Evolutionary conservation across 2,113 vertebrate genomes (phyloP).

Genomic region (Mugil cephalus): DNA sequence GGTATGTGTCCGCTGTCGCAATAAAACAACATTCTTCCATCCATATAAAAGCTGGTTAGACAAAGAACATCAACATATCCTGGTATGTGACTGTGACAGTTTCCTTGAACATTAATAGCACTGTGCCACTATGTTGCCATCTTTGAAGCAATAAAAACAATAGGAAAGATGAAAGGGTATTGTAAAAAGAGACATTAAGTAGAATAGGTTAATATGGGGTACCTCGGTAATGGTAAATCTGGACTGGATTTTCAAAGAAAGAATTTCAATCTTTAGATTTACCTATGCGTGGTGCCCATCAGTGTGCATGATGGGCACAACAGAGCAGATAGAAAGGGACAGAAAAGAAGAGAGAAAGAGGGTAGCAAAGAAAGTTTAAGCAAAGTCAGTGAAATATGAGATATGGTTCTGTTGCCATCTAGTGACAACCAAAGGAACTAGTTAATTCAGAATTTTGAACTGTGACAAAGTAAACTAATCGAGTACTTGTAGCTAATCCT

Average conservation of each 20-base stretch:
- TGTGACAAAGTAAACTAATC: background rate
- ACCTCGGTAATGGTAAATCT: slow-evolving; percentile 25
- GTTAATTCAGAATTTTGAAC: background rate
- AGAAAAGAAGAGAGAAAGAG: background rate
- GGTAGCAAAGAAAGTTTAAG: too few relatives aligned
- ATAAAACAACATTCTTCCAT: background rate
- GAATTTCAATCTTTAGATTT: slow-evolving; percentile 32
- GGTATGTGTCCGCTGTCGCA: slow-evolving; percentile 10
- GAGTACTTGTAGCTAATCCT: background rate
- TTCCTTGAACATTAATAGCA: slow-evolving; percentile 6
- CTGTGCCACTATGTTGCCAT: slow-evolving; percentile 3
- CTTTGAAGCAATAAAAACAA: slow-evolving; percentile 34
- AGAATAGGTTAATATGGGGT: slow-evolving; percentile 34
- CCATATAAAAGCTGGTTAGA: slow-evolving; percentile 3
- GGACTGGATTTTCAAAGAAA: slow-evolving; percentile 27
- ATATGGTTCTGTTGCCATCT: slow-evolving; percentile 76
- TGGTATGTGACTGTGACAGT: slow-evolving; percentile 4
- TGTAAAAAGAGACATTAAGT: slow-evolving; percentile 3
- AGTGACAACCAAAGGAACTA: slow-evolving; percentile 55
- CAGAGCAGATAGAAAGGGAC: background rate
- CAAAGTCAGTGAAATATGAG: background rate
- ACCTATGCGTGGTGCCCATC: slow-evolving; percentile 23
- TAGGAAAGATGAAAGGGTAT: slow-evolving; percentile 33
- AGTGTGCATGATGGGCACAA: slow-evolving; percentile 13
- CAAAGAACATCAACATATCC: background rate